Conservation (phyloP, 2,113 vertebrate genomes). For the Illadopsis cleaveri region DNA sequence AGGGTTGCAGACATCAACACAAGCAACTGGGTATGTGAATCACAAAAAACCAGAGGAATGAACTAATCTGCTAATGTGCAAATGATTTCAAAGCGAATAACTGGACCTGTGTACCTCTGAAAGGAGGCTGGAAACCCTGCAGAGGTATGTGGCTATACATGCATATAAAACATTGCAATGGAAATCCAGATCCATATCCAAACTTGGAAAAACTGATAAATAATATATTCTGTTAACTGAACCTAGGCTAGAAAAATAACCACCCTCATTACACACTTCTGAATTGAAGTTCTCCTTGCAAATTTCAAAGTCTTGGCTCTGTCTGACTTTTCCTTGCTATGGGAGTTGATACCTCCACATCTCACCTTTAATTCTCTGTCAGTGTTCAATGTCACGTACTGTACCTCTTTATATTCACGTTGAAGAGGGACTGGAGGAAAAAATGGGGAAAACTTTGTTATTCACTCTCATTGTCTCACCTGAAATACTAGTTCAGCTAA, state of each 20-base stretch:
- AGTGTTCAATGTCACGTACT: background rate
- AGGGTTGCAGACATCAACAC: background rate
- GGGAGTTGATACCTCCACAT: background rate
- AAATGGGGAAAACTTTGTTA: background rate
- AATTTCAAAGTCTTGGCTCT: background rate
- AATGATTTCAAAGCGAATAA: background rate
- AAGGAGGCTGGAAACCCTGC: background rate
- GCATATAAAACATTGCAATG: background rate
- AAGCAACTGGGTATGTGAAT: background rate
- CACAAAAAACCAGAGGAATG: background rate
- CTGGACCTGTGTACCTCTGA: background rate
- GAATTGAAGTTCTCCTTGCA: background rate
- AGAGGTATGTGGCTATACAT: background rate
- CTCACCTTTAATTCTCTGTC: background rate
- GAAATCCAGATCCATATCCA: background rate
- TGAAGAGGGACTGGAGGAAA: background rate
- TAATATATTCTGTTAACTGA: background rate
- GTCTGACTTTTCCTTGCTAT: background rate
- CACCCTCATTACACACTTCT: background rate
- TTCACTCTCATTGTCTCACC: background rate
- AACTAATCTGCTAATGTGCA: background rate
- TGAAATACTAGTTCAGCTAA: background rate
- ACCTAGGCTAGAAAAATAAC: background rate
- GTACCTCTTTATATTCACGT: background rate
- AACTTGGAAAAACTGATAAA: background rate